These are phyloP conservation scores for Cinclus cinclus DNA, from an alignment of 2,113 vertebrate species.

Conservation along the genomic window DNA sequence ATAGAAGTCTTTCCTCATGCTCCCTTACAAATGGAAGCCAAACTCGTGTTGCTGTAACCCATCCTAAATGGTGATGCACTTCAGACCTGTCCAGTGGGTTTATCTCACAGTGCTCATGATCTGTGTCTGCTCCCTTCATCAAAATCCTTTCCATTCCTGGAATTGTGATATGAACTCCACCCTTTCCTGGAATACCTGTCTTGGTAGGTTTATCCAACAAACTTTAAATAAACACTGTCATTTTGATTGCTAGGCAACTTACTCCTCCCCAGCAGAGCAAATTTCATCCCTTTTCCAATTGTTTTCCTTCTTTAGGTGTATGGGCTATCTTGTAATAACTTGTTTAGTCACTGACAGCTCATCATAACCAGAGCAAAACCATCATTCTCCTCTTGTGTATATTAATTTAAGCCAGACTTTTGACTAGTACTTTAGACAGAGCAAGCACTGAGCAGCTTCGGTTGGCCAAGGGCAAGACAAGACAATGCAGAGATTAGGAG, in stretches of 20 bases:
- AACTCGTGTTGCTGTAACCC: not conserved
- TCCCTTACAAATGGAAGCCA: not conserved
- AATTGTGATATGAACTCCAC: not conserved
- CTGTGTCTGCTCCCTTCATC: not conserved
- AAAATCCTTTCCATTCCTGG: not conserved
- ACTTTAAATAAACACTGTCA: not conserved
- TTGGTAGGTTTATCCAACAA: not conserved
- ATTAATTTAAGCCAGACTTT: not conserved
- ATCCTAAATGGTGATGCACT: not conserved
- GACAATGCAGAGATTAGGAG: not conserved
- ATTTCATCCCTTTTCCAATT: not conserved
- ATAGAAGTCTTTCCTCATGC: not conserved
- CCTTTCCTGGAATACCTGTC: slow-evolving; percentile 38
- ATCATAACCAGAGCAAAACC: not conserved
- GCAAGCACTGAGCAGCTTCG: not conserved
- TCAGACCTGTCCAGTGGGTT: not conserved
- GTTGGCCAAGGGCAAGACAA: not conserved
- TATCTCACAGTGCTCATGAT: not conserved
- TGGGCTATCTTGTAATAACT: not conserved
- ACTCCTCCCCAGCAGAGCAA: not conserved
- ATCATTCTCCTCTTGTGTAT: not conserved
- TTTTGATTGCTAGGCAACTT: not conserved
- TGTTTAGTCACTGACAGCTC: not conserved
- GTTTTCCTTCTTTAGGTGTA: not conserved
- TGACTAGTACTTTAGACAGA: not conserved